These are phyloP conservation scores for Tanypteryx hageni DNA, from an alignment of 2,888 invertebrate species.

Conservation along the genomic window DNA sequence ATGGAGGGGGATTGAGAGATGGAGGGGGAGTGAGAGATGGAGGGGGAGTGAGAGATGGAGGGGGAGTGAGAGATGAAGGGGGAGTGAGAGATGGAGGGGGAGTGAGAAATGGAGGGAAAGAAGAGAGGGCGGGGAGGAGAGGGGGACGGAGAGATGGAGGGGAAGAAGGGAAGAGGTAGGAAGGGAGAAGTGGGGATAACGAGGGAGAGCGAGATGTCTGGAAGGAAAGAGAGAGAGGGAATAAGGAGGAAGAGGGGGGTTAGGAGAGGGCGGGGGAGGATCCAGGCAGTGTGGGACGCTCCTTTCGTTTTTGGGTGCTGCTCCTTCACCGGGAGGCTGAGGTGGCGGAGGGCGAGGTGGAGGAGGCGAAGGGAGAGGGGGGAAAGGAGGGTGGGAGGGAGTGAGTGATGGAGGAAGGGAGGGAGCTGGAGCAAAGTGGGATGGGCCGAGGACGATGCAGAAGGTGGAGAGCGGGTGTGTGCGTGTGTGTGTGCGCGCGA, in stretches of 20 bases:
- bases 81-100: not conserved
- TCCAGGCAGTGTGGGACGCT: too few relatives aligned
- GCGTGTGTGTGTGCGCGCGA: not conserved
- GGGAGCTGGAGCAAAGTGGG: not conserved
- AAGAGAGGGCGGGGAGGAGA: not conserved
- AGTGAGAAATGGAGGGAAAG: not conserved
- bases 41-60: not conserved
- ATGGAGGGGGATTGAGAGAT: not conserved
- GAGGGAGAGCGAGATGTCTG: too few relatives aligned
- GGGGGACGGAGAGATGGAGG: not conserved
- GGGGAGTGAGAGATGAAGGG: not conserved
- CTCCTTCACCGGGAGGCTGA: not conserved
- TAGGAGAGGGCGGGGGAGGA: too few relatives aligned
- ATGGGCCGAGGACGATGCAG: not conserved
- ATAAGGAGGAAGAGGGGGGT: too few relatives aligned
- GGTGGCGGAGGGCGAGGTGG: not conserved
- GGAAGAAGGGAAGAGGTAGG: constrained; percentile 27
- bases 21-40: not conserved
- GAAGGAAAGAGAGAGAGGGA: too few relatives aligned
- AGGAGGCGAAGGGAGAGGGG: not conserved
- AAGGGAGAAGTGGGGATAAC: not conserved
- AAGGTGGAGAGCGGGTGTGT: not conserved
- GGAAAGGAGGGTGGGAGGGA: constrained; percentile 1
- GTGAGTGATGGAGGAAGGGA: not conserved
- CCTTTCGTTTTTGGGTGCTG: too few relatives aligned